Evolutionary conservation across 2,888 invertebrate genomes (phyloP).

Genomic region (Euproctis similis): DNA sequence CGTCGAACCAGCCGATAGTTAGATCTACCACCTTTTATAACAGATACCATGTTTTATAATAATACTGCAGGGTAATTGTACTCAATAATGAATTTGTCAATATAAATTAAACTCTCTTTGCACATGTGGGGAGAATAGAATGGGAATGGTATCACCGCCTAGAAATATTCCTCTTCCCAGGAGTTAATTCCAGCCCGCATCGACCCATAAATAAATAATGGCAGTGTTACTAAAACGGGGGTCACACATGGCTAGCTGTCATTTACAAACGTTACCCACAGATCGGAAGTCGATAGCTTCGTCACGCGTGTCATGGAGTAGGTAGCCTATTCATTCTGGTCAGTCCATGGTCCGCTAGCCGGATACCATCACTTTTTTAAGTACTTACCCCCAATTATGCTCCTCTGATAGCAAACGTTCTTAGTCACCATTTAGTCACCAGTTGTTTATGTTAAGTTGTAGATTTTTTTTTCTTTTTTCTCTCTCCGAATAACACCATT

Average conservation of each 20-base stretch:
- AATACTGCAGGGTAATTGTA: too few species aligned
- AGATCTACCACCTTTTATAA: too few species aligned
- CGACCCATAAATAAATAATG: slow-evolving; percentile 3
- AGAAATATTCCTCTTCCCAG: slow-evolving; percentile 13
- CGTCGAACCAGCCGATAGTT: too few species aligned
- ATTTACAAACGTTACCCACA: slow-evolving; percentile 23
- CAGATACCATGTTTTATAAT: too few species aligned
- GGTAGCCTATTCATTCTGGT: slow-evolving; percentile 47
- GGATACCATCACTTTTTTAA: slow-evolving; percentile 58
- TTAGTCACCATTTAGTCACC: too few species aligned
- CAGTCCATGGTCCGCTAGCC: slow-evolving; percentile 50
- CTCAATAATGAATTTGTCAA: too few species aligned
- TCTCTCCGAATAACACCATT: too few species aligned
- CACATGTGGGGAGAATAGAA: slow-evolving; percentile 13
- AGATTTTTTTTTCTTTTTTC: too few species aligned
- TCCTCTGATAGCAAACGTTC: too few species aligned
- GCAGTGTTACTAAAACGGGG: slow-evolving; percentile 21
- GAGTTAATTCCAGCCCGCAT: slow-evolving; percentile 16
- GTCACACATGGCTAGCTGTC: slow-evolving; percentile 25
- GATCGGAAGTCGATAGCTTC: slow-evolving; percentile 63
- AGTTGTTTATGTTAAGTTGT: too few species aligned
- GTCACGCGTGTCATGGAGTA: slow-evolving; percentile 50
- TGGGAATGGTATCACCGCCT: slow-evolving; percentile 13
- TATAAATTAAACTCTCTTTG: too few species aligned
- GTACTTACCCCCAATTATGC: slow-evolving; percentile 38